Evolutionary conservation across 1,140 invertebrate species (phyloP).

Genomic region (Bilobella aurantiaca): DNA sequence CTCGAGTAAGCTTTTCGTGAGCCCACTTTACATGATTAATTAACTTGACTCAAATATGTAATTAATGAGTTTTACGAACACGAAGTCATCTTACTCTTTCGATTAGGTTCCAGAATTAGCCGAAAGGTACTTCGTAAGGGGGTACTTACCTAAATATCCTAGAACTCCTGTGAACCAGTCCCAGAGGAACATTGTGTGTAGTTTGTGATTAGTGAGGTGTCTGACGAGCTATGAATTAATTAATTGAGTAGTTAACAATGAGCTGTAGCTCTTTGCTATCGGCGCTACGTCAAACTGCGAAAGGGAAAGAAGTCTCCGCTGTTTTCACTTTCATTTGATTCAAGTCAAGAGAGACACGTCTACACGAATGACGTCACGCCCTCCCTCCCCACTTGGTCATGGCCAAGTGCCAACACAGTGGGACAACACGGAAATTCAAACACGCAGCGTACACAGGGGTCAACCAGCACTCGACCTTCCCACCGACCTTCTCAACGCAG

Average conservation of each 20-base stretch:
- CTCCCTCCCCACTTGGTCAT: neutral
- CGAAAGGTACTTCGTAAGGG: too few species aligned
- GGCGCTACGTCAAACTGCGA: neutral
- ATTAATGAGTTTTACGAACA: too few species aligned
- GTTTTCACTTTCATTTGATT: conserved; percentile 1
- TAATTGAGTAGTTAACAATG: too few species aligned
- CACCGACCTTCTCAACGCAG: neutral
- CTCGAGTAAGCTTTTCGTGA: too few species aligned
- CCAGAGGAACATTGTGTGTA: conserved; percentile 77
- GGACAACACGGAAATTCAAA: neutral
- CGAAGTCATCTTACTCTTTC: too few species aligned
- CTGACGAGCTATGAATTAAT: too few species aligned
- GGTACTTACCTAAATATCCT: conserved; percentile 85
- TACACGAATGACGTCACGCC: conserved; percentile 18
- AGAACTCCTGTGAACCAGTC: conserved; percentile 95
- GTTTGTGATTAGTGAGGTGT: neutral
- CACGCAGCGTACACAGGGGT: neutral
- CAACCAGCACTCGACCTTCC: neutral
- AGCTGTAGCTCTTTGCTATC: too few species aligned
- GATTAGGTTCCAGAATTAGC: too few species aligned
- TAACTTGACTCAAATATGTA: too few species aligned
- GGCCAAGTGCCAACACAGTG: neutral
- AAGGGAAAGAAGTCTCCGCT: neutral
- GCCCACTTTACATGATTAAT: too few species aligned
- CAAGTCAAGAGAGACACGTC: conserved; percentile 9